Evolutionary conservation across 2,113 vertebrate genomes (phyloP).

Genomic region (Bothrops jararaca): DNA sequence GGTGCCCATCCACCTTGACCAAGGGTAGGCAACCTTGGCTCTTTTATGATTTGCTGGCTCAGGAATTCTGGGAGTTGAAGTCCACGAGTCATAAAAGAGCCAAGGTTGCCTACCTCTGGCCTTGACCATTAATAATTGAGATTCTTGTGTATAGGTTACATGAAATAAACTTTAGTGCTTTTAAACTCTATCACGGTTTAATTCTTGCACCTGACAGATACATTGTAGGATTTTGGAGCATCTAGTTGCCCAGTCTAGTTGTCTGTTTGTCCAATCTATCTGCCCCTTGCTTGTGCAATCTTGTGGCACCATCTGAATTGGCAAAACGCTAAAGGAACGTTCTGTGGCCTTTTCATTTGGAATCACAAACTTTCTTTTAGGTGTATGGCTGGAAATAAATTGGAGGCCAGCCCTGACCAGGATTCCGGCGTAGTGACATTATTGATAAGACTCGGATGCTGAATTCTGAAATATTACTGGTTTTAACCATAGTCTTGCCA

Average conservation of each 20-base stretch:
- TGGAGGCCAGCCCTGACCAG: neutral
- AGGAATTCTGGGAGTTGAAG: too few species aligned
- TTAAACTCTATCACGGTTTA: too few species aligned
- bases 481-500: neutral
- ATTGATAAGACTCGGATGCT: neutral
- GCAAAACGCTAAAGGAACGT: neutral
- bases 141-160: too few species aligned
- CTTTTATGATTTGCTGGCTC: too few species aligned
- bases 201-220: too few species aligned
- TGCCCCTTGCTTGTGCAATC: neutral
- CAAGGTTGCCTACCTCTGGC: too few species aligned
- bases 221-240: neutral
- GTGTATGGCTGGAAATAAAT: neutral
- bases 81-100: too few species aligned
- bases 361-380: neutral
- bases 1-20: too few species aligned
- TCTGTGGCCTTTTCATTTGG: neutral
- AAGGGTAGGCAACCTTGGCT: too few species aligned
- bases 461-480: neutral
- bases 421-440: neutral
- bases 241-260: neutral
- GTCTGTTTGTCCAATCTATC: too few species aligned
- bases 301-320: neutral
- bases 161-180: too few species aligned
- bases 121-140: too few species aligned